phyloP scores from a whole-genome alignment of 2,113 vertebrate genomes.

The Bagarius yarrelli region DNA sequence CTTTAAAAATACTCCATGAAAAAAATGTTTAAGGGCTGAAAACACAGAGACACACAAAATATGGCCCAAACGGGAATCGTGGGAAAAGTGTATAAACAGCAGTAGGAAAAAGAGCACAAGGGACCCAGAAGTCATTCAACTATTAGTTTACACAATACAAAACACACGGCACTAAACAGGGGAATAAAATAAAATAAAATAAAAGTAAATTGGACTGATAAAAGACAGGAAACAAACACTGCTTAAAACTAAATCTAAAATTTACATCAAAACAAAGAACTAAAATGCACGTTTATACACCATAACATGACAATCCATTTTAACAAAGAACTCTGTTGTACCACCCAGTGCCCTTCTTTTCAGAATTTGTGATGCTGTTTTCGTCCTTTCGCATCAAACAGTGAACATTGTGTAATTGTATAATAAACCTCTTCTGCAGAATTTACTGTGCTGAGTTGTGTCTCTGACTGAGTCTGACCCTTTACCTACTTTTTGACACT shows the following conservation, averaged over 20 bases:
- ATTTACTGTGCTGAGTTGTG: not conserved
- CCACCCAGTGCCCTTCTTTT: not conserved
- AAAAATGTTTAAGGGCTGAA: not conserved
- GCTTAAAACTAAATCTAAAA: not conserved
- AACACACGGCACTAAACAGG: not conserved
- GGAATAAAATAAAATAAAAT: not conserved
- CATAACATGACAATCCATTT: not conserved
- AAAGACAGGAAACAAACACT: not conserved
- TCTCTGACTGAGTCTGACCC: slow-evolving; percentile 53
- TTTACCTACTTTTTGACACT: slow-evolving; percentile 58
- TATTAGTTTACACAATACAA: slow-evolving; percentile 25
- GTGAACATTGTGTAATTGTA: not conserved
- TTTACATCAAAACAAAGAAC: not conserved
- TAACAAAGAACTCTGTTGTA: not conserved
- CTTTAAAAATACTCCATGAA: not conserved
- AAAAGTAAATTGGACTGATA: not conserved
- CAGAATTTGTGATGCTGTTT: not conserved
- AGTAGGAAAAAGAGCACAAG: not conserved
- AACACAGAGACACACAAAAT: not conserved
- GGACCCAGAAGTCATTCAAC: slow-evolving; percentile 6
- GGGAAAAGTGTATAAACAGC: not conserved
- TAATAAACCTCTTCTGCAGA: slow-evolving; percentile 6
- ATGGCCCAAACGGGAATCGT: not conserved
- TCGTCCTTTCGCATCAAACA: not conserved
- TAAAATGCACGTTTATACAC: not conserved